These are phyloP conservation scores for Acrocephalus arundinaceus DNA, from an alignment of 2,113 vertebrate genomes.

Conservation along the genomic window DNA sequence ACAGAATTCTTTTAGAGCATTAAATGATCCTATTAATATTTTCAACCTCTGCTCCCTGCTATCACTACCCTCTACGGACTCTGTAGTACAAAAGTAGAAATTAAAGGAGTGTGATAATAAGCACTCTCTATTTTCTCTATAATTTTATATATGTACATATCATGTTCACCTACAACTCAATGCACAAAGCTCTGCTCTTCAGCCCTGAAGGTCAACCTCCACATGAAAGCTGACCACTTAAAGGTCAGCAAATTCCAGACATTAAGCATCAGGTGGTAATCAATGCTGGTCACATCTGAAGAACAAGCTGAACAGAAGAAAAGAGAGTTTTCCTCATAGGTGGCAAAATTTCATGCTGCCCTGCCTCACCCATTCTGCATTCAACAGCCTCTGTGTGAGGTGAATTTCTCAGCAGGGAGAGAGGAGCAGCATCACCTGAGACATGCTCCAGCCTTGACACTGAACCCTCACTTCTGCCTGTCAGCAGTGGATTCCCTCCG, in stretches of 20 bases:
- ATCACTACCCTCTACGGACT: background rate
- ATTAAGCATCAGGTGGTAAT: background rate
- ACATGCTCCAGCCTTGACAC: background rate
- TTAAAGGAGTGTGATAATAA: background rate
- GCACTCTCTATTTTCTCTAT: background rate
- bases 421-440: background rate
- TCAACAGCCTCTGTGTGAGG: background rate
- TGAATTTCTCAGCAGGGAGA: background rate
- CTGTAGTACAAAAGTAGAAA: background rate
- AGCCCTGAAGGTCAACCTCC: background rate
- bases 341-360: background rate
- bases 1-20: conserved; percentile 18
- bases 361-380: background rate
- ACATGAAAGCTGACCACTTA: background rate
- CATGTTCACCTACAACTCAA: background rate
- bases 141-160: background rate
- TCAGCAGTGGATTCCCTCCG: background rate
- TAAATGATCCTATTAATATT: conserved; percentile 45
- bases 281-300: background rate
- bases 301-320: background rate
- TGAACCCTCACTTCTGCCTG: background rate
- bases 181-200: background rate
- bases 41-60: conserved; percentile 8
- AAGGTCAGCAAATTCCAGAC: background rate
- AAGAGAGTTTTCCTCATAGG: background rate